phyloP scores from a whole-genome alignment of 2,888 invertebrate genomes.

The Oligia strigilis region DNA sequence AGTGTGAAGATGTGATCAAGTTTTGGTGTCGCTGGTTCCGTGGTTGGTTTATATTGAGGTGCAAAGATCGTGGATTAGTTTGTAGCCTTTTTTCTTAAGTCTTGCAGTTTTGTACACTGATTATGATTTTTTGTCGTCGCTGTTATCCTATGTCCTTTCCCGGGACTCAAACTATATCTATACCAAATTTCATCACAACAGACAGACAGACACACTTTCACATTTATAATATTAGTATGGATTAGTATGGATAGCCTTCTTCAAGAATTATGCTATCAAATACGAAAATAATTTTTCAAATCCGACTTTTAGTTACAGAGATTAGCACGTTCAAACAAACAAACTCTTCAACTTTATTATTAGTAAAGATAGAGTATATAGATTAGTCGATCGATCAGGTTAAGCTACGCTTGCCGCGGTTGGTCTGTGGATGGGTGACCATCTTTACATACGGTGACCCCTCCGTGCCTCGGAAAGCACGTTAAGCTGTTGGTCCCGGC shows the following conservation, averaged over 20 bases:
- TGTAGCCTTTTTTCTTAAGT: background rate
- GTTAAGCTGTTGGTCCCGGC: no score
- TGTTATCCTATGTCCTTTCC: background rate
- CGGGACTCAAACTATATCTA: no score
- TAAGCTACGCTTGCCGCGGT: no score
- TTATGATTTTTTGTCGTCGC: background rate
- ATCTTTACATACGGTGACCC: no score
- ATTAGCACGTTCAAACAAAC: no score
- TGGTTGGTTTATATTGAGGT: background rate
- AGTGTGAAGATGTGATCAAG: slow-evolving; percentile 25
- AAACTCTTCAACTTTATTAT: background rate
- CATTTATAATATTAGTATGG: no score
- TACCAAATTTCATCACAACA: no score
- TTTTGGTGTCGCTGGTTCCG: background rate
- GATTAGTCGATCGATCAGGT: no score
- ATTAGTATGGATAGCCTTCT: background rate
- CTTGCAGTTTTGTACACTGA: background rate
- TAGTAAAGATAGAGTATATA: background rate
- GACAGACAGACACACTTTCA: no score
- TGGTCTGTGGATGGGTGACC: no score
- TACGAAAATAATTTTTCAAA: background rate
- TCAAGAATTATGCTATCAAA: background rate
- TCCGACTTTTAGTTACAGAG: no score
- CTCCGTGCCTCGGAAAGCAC: no score
- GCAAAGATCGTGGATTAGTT: background rate